These are phyloP conservation scores for Andrena bucephala DNA, from an alignment of 2,888 invertebrate genomes.

Conservation along the genomic window DNA sequence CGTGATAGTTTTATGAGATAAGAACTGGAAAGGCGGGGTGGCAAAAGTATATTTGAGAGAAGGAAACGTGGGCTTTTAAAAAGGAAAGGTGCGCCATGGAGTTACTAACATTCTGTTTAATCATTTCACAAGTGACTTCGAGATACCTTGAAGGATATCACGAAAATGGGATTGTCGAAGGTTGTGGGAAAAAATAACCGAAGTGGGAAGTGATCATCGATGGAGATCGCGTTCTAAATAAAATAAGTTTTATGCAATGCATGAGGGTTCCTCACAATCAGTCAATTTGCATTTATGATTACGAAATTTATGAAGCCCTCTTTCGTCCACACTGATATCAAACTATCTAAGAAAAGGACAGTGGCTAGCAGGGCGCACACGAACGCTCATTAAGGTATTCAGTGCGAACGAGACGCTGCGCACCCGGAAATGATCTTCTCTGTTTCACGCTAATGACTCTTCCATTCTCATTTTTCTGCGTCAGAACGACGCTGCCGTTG, in stretches of 20 bases:
- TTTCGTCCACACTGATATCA: too few species aligned
- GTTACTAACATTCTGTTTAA: not conserved
- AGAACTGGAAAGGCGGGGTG: not conserved
- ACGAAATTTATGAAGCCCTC: too few species aligned
- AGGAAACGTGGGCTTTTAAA: not conserved
- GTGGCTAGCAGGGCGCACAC: too few species aligned
- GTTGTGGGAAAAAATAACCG: not conserved
- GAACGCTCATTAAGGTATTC: conserved; percentile 34
- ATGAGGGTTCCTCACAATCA: not conserved
- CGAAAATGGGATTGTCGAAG: not conserved
- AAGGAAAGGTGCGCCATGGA: not conserved
- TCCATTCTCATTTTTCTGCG: conserved; percentile 59
- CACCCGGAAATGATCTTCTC: conserved; percentile 56
- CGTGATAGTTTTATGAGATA: not conserved
- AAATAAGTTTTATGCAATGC: too few species aligned
- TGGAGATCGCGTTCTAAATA: too few species aligned
- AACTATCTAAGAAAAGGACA: not conserved
- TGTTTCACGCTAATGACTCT: conserved; percentile 59
- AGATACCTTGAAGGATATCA: not conserved
- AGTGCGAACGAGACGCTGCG: not conserved
- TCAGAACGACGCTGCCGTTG: conserved; percentile 23
- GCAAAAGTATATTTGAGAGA: not conserved
- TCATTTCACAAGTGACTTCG: not conserved
- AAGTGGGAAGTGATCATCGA: too few species aligned
- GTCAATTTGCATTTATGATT: too few species aligned